These are phyloP conservation scores for Elephantulus edwardii DNA, from an alignment of 2,113 vertebrate genomes.

Conservation along the genomic window DNA sequence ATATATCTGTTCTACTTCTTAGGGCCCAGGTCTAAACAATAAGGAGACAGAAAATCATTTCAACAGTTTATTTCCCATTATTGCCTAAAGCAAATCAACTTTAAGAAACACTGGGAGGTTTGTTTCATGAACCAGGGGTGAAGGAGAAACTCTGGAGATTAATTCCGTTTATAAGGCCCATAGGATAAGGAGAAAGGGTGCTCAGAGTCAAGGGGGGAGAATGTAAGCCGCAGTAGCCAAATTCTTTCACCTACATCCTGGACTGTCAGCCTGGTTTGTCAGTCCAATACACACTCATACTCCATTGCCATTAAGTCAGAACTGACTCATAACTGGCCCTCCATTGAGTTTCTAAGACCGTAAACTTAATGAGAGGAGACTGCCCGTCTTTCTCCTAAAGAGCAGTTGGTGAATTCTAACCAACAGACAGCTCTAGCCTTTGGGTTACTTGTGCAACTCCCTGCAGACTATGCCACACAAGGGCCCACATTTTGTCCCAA, in stretches of 20 bases:
- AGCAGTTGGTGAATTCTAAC: too few species aligned
- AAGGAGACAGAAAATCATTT: background rate
- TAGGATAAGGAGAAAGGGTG: background rate
- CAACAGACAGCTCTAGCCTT: too few species aligned
- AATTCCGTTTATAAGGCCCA: slow-evolving; percentile 20
- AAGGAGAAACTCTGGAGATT: slow-evolving; percentile 26
- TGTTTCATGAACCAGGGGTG: background rate
- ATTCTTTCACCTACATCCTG: background rate
- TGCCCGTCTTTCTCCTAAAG: too few species aligned
- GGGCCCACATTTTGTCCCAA: background rate
- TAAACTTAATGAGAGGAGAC: too few species aligned
- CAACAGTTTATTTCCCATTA: slow-evolving; percentile 39
- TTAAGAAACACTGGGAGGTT: slow-evolving; percentile 34
- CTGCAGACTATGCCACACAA: too few species aligned
- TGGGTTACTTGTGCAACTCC: too few species aligned
- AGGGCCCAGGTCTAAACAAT: background rate
- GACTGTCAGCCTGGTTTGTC: background rate
- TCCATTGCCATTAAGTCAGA: too few species aligned
- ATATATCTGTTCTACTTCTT: slow-evolving; percentile 25
- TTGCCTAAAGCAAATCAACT: slow-evolving; percentile 28
- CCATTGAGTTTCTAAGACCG: too few species aligned
- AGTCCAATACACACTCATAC: background rate
- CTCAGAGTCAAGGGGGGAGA: background rate
- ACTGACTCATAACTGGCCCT: too few species aligned
- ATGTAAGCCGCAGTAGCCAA: background rate